Percentiles rank a stretch among this genome's conserved stretches.
phyloP scores from a whole-genome alignment of 1,140 invertebrate species.

The Macrosteles quadrilineatus region DNA sequence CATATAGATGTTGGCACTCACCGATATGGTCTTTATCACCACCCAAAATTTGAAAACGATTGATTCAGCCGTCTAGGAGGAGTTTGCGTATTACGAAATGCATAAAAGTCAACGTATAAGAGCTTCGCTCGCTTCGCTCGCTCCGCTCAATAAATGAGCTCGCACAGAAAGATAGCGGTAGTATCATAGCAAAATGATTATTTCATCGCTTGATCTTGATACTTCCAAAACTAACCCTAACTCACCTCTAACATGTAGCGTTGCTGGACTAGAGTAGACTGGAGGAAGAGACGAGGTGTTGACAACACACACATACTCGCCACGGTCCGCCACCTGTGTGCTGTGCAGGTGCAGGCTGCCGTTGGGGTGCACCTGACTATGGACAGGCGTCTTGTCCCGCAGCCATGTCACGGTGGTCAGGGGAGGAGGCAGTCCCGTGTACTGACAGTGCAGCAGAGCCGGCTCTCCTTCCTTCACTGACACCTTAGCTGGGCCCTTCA shows the following conservation, averaged over 20 bases:
- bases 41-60: too few relatives aligned
- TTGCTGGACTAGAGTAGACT: slow-evolving; percentile 59
- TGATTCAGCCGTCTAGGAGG: too few relatives aligned
- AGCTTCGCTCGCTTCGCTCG: too few relatives aligned
- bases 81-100: too few relatives aligned
- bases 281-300: slow-evolving; percentile 64
- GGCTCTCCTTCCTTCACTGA: slow-evolving; percentile 69
- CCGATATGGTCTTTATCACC: too few relatives aligned
- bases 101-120: too few relatives aligned
- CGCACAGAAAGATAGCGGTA: too few relatives aligned
- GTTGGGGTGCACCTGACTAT: slow-evolving; percentile 51
- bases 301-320: slow-evolving; percentile 68
- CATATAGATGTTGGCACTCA: too few relatives aligned
- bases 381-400: slow-evolving; percentile 59
- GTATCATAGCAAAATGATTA: too few relatives aligned
- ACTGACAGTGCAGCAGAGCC: slow-evolving; percentile 64
- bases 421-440: slow-evolving; percentile 60
- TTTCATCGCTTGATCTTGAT: too few relatives aligned
- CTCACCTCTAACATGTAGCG: slow-evolving; percentile 62
- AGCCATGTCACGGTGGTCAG: slow-evolving; percentile 69
- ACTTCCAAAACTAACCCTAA: too few relatives aligned
- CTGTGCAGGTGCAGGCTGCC: slow-evolving; percentile 62
- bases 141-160: too few relatives aligned
- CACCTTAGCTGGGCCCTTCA: slow-evolving; percentile 56
- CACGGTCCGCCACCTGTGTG: slow-evolving; percentile 62